Evolutionary conservation across 2,113 vertebrate genomes (phyloP), one percentile per base, ranked within the genome.

Genomic region (Alouatta palliata): DNA sequence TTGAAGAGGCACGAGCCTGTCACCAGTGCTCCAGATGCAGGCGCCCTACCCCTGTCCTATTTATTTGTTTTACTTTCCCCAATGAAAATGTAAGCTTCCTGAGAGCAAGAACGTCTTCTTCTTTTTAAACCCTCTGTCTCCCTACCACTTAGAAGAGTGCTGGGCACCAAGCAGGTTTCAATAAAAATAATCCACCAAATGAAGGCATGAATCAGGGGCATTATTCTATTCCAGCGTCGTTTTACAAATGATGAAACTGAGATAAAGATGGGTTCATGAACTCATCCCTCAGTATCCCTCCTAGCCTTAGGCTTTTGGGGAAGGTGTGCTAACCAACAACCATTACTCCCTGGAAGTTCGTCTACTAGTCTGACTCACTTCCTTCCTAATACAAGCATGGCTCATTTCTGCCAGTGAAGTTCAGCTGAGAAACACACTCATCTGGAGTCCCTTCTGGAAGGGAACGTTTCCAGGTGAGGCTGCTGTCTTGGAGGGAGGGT

Each of bases 21-120:
- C 19, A 0, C 0, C 0, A 8, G 6, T 30, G 11, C 77, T 17
- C 45, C 17, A 35, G 83, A 61, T 6, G 49, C 23, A 54, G 81
- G 27, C 17, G n/a, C 12, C 5, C n/a, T 11, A 6, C 52, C 45
- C 54, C 56, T 8, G 14, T n/a, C 30, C 6, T 20, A 20, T n/a
- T 10, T 13, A 20, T 16, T 52, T n/a, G 10, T 49, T 4, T 58
- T 66, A 37, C 45, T 91, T 91, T 71, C 40, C 40, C 56, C 6
- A n/a, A 20, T 37, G 68, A 35, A 73, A 87, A 54, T 17, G 35
- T 17, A 27, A 73, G 47, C 14, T 47, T 77, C 58, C 35, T 20
- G 27, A 95, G 35, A 70, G 30, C 52, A 52, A 30, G 2, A 45
- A 61, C 35, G 56, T 43, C 12, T 52, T 52, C 49, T 66, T 52